Conservation (phyloP, 2,888 invertebrate species). For the Eustalomyia histrio region DNA sequence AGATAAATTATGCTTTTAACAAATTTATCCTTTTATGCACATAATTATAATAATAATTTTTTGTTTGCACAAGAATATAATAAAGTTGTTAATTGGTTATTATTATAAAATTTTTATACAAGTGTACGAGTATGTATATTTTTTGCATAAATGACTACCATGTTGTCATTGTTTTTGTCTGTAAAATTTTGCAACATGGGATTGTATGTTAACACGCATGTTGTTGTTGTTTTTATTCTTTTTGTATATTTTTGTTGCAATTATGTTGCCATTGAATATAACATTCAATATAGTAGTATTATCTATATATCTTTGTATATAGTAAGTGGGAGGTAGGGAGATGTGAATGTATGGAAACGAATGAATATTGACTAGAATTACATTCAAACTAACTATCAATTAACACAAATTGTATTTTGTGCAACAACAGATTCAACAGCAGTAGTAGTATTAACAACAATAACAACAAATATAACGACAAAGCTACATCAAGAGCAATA, state of each 20-base stretch:
- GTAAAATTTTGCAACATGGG: slow-evolving; percentile 57
- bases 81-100: slow-evolving; percentile 23
- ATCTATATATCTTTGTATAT: not conserved
- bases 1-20: too few relatives aligned
- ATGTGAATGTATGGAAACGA: slow-evolving; percentile 48
- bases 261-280: slow-evolving; percentile 29
- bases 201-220: slow-evolving; percentile 61
- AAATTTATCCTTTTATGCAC: too few relatives aligned
- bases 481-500: not conserved
- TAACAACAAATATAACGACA: too few relatives aligned
- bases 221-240: slow-evolving; percentile 34
- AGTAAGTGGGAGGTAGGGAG: slow-evolving; percentile 3
- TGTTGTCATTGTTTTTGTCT: slow-evolving; percentile 55
- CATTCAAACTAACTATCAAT: slow-evolving; percentile 67
- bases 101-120: not conserved
- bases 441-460: slow-evolving; percentile 1
- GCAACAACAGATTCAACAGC: slow-evolving; percentile 19
- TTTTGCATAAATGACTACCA: slow-evolving; percentile 23
- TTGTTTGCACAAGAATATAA: slow-evolving; percentile 8
- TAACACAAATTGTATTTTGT: slow-evolving; percentile 64
- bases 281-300: not conserved
- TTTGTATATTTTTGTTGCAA: slow-evolving; percentile 11
- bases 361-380: slow-evolving; percentile 66
- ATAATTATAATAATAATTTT: not conserved
- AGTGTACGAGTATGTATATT: not conserved